Evolutionary conservation across 2,797 vertebrate species (phyloP).

Genomic region (Harpagifer antarcticus): DNA sequence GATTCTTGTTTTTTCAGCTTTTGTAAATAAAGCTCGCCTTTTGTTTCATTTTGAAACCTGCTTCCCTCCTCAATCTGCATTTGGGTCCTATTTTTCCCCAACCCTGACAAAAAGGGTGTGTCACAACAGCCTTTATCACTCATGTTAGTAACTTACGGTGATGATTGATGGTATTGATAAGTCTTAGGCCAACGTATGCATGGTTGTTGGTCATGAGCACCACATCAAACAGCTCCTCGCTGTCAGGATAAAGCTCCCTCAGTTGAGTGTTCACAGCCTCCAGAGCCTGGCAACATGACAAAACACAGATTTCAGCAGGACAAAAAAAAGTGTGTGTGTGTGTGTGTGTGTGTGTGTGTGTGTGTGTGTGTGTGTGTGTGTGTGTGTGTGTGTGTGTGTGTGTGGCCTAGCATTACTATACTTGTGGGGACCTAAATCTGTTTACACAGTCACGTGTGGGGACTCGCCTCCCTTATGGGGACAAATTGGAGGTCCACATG

Average conservation of each 20-base stretch:
- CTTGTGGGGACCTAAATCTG: too few relatives aligned
- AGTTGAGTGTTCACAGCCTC: constrained; percentile 92
- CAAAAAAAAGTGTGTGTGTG: background rate
- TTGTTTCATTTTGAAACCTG: too few relatives aligned
- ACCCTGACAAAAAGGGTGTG: background rate
- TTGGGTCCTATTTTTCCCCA: too few relatives aligned
- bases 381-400: background rate
- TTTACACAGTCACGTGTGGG: too few relatives aligned
- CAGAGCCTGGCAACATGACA: constrained; percentile 85
- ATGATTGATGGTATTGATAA: constrained; percentile 98
- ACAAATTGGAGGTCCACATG: too few relatives aligned
- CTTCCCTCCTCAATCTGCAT: too few relatives aligned
- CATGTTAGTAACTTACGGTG: constrained; percentile 85
- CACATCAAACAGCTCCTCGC: constrained; percentile 95
- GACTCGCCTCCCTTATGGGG: too few relatives aligned
- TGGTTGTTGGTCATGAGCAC: constrained; percentile 98
- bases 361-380: background rate
- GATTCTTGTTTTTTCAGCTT: too few relatives aligned
- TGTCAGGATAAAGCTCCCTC: constrained; percentile 92
- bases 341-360: background rate
- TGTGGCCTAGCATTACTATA: too few relatives aligned
- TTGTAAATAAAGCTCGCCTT: too few relatives aligned
- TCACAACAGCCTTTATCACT: background rate
- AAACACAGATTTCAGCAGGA: constrained; percentile 23
- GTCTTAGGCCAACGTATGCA: constrained; percentile 92